Base-by-base conservation (phyloP, 35 echinoderm and acorn worm species). In the Heliocidaris tuberculata region DNA sequence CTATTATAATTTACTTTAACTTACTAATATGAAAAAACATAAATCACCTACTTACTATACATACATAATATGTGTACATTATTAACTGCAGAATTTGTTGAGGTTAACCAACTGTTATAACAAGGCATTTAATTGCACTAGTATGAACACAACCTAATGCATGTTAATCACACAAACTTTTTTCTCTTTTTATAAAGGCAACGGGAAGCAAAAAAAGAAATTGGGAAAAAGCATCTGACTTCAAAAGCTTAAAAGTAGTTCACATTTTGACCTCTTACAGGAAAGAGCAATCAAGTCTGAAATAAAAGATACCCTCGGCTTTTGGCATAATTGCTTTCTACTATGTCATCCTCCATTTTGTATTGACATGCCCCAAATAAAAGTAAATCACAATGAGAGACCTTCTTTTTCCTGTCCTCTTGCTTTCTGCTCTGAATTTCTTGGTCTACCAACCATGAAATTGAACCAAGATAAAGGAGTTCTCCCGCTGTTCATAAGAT, bases 401-500 rank as follows among this genome's bases (percentile, higher is more conserved):
- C 27, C 87, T 89, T 48, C 87, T 48, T 12, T 89, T 89, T 89
- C 16, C 87, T 48, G 31, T 27, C 31, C 12, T 4, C 87, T 27
- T 48, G 31, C 31, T 89, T 48, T 89, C 87, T 89, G 19, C 87
- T 89, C 87, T 7, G 47, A 48, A 47, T 89, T 48, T 89, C 87
- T 89, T 89, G 87, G 87, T 89, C 87, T 89, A 48, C 32, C 12
- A 48, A 89, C 87, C 87, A 89, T 89, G 87, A 89, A 89, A 89
- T 89, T 89, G 87, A n/a, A 42, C 31, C 2, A 30, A 32, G 87
- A 32, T 47, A 19, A 89, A 89, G 12, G 87, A 89, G 17, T 89
- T 19, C 29, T 89, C 87, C 87, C 8, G 87, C 87, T 89, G 87
- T 48, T 89, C 31, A 32, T 13, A 32, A 47, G 87, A 89, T 89